Evolutionary conservation across 2,888 invertebrate species (phyloP), one percentile per base, ranked within the genome.

Genomic region (Andricus curvator): DNA sequence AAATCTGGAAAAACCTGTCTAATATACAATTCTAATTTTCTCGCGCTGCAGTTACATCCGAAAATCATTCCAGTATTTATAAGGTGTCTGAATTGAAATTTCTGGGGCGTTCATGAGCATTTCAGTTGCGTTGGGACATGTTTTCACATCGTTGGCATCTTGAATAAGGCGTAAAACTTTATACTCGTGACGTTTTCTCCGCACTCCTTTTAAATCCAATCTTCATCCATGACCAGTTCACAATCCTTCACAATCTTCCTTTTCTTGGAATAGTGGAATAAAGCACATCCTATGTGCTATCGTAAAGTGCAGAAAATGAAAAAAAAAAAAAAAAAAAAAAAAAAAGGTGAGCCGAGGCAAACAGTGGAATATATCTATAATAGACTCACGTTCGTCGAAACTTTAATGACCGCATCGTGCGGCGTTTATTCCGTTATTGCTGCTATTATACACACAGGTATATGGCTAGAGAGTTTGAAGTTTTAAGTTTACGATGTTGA

Each of bases 111-210:
- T 25, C 8, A 48, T 48, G 51, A 51, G 48, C 20, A 70, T 70
- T 51, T 29, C 20, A 70, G 48, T 51, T 29, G 70, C 29, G 29
- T 51, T 20, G 70, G 25, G 6, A 22, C 44, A 51, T 51, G 44
- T 70, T 70, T 70, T 70, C 48, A 51, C 70, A 17, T 70, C 70
- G 51, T 29, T 70, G 25, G 70, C 44, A 70, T 51, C 51, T 70
- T 29, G 70, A 70, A 51, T 70, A 51, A 51, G 48, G 29, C 48
- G 70, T 70, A 70, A 70, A 70, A 70, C 20, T 70, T 70, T 70
- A 70, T 70, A 29, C 48, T 70, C 48, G 3, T 48, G 17, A 22
- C 41, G 41, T 20, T 9, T 29, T 48, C 25, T n/a, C 3, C 9
- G 6, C 25, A 51, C 17, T 25, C 29, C 29, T 29, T 68, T 70